phyloP scores from a whole-genome alignment of 1,140 invertebrate species.

The Scylla paramamosain region DNA sequence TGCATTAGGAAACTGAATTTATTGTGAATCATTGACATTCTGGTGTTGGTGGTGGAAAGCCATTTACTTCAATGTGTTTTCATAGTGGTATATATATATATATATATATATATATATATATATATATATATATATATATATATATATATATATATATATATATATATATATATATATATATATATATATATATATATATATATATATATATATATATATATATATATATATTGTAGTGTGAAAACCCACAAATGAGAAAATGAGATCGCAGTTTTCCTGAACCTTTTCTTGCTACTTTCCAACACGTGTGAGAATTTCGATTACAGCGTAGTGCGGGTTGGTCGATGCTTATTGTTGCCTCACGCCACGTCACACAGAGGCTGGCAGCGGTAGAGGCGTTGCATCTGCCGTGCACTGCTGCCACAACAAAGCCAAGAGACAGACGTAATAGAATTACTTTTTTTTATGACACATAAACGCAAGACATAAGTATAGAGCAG shows the following conservation, averaged over 20 bases:
- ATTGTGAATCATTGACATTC: no score
- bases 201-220: conserved; percentile 32
- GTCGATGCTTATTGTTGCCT: background rate
- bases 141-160: conserved; percentile 57
- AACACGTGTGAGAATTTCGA: background rate
- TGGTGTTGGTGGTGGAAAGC: no score
- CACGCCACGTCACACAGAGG: no score
- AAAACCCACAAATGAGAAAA: no score
- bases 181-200: conserved; percentile 46
- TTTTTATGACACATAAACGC: background rate
- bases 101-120: conserved; percentile 62
- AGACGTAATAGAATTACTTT: conserved; percentile 1
- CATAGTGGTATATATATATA: conserved; percentile 63
- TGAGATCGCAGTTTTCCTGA: no score
- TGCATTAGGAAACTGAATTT: no score
- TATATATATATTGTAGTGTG: background rate
- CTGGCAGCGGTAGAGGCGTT: background rate
- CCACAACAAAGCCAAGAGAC: conserved; percentile 12
- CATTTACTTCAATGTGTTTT: no score
- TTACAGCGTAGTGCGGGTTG: background rate
- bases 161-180: conserved; percentile 18
- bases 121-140: conserved; percentile 63
- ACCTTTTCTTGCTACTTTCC: no score
- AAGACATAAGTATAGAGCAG: background rate
- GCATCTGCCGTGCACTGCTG: background rate